These are phyloP conservation scores for Pomacea maculata DNA, from an alignment of 1,140 invertebrate species.

Conservation along the genomic window DNA sequence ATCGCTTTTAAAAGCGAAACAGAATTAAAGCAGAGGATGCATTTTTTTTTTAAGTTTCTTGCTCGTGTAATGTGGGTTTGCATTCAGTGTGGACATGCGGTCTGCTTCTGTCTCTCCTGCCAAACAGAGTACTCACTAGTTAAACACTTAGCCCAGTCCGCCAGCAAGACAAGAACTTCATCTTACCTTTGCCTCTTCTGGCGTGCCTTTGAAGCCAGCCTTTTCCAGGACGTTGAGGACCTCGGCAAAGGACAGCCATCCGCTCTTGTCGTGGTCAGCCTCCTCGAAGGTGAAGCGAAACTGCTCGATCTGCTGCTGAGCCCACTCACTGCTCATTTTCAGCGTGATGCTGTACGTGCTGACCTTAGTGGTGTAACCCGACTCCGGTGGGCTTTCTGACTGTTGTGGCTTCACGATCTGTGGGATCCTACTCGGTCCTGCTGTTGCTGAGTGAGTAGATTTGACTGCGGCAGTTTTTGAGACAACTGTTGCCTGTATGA, in stretches of 20 bases:
- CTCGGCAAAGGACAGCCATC: slow-evolving; percentile 46
- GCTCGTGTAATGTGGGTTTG: too few species aligned
- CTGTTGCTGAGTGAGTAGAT: background rate
- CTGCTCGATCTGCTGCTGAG: slow-evolving; percentile 45
- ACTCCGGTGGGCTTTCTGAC: background rate
- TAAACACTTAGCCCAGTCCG: background rate
- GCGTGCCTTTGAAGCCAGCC: slow-evolving; percentile 47
- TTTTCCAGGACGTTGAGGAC: slow-evolving; percentile 39
- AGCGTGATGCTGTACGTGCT: slow-evolving; percentile 15
- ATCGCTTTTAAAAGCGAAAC: too few species aligned
- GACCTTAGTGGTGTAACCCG: slow-evolving; percentile 15
- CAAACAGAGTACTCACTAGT: too few species aligned
- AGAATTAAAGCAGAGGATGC: too few species aligned
- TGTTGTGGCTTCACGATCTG: background rate
- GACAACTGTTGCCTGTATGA: background rate
- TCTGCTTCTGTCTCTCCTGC: too few species aligned
- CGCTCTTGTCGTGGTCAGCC: slow-evolving; percentile 55
- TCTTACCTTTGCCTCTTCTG: slow-evolving; percentile 46
- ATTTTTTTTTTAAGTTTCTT: too few species aligned
- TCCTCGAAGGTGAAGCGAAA: slow-evolving; percentile 48
- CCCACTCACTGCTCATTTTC: slow-evolving; percentile 51
- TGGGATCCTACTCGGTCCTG: background rate
- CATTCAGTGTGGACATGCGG: too few species aligned
- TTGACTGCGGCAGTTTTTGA: background rate
- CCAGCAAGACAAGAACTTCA: background rate